Evolutionary conservation across 2,113 vertebrate species (phyloP).

Genomic region (Micronycteris hirsuta): DNA sequence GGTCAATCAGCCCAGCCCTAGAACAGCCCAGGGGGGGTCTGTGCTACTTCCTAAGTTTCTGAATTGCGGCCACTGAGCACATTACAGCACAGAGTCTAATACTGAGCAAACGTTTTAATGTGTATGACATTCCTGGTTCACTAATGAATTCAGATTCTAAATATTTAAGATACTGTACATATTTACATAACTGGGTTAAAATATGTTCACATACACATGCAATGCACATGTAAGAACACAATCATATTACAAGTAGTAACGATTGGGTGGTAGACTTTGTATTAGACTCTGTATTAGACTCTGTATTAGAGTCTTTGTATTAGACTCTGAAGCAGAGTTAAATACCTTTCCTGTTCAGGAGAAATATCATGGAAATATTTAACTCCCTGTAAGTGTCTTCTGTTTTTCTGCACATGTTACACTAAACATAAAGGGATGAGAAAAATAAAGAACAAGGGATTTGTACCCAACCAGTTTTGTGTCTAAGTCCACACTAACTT

Average conservation of each 20-base stretch:
- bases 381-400: conserved; percentile 3
- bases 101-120: conserved; percentile 31
- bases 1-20: neutral
- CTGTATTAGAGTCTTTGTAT: neutral
- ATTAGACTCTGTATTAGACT: conserved; percentile 33
- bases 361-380: neutral
- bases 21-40: neutral
- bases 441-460: neutral
- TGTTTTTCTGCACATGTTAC: neutral
- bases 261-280: conserved; percentile 35
- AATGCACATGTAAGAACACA: conserved; percentile 14
- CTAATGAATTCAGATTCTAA: conserved; percentile 33
- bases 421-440: neutral
- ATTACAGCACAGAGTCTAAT: conserved; percentile 1
- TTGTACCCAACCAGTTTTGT: neutral
- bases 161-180: conserved; percentile 45
- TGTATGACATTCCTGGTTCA: neutral
- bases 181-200: conserved; percentile 35
- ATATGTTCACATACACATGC: conserved; percentile 14
- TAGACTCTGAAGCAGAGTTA: conserved; percentile 28
- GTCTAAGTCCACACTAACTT: neutral
- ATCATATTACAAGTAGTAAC: conserved; percentile 39
- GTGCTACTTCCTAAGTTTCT: neutral
- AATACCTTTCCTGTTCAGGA: conserved; percentile 15
- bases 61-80: neutral